Conservation (phyloP, 1,140 invertebrate genomes). For the Dufourea novaeangliae region DNA sequence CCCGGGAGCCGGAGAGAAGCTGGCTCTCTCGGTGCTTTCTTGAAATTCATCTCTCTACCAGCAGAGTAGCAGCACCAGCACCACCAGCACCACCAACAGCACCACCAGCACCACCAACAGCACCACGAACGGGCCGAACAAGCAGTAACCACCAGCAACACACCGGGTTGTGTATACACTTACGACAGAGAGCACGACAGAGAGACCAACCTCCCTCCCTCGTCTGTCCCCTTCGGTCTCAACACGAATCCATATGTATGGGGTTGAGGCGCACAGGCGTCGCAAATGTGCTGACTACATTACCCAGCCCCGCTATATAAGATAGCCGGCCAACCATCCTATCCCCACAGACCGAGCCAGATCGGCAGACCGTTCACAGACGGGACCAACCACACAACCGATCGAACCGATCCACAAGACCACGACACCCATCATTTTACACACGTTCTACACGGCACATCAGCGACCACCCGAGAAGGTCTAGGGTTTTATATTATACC, state of each 20-base stretch:
- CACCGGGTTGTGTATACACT: conserved; percentile 37
- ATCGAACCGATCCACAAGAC: conserved; percentile 49
- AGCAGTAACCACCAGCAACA: conserved; percentile 11
- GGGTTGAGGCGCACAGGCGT: conserved; percentile 71
- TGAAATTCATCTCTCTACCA: conserved; percentile 69
- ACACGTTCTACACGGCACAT: no score
- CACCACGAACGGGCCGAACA: neutral
- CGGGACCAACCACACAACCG: conserved; percentile 57
- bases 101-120: conserved; percentile 4
- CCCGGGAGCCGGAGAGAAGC: conserved; percentile 14
- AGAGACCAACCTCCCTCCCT: conserved; percentile 35
- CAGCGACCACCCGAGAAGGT: neutral
- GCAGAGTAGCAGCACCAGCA: conserved; percentile 39
- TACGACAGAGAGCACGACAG: conserved; percentile 42
- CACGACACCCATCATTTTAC: conserved; percentile 5
- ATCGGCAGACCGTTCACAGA: conserved; percentile 76
- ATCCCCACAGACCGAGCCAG: conserved; percentile 78
- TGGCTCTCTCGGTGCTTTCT: conserved; percentile 59
- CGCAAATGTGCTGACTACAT: conserved; percentile 81
- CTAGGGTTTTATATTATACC: no score
- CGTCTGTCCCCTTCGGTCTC: conserved; percentile 51
- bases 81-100: conserved; percentile 20
- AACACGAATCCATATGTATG: conserved; percentile 78
- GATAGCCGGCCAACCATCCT: conserved; percentile 74
- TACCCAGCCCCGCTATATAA: conserved; percentile 77